Evolutionary conservation across 1,140 invertebrate species (phyloP).

Genomic region (Samia ricini): DNA sequence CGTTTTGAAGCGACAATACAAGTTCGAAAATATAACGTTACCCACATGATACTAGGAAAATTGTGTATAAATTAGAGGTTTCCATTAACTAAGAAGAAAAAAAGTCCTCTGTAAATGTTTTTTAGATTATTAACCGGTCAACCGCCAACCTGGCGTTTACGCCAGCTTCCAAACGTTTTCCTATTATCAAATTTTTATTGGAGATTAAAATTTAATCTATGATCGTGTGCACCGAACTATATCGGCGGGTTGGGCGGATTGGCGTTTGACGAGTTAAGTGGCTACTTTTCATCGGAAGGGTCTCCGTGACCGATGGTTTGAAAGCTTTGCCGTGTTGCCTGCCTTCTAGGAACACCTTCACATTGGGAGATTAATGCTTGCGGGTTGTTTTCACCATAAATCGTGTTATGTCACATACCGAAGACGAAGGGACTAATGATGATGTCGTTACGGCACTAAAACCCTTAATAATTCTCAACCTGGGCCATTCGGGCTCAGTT

Average conservation of each 20-base stretch:
- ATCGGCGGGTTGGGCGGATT: constrained; percentile 39
- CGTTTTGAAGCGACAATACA: no score
- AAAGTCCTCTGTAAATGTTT: no score
- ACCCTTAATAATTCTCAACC: not conserved
- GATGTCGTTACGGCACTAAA: not conserved
- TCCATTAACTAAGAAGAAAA: no score
- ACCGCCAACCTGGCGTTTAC: no score
- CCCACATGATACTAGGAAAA: no score
- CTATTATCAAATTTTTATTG: no score
- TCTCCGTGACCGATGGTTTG: constrained; percentile 63
- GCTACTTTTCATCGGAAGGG: constrained; percentile 65
- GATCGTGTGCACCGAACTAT: constrained; percentile 33
- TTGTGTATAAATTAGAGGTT: no score
- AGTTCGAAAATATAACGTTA: no score
- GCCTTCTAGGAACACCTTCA: constrained; percentile 39
- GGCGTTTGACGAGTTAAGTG: constrained; percentile 69
- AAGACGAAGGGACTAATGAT: not conserved
- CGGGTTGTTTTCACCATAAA: not conserved
- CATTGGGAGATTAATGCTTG: constrained; percentile 9
- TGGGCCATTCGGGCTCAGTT: no score
- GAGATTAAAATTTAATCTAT: constrained; percentile 39
- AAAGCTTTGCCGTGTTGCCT: constrained; percentile 66
- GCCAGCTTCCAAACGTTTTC: no score
- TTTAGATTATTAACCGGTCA: no score
- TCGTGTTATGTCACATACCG: not conserved